Base-by-base conservation (phyloP, 1,140 invertebrate genomes). In the Pogonomyrmex barbatus region DNA sequence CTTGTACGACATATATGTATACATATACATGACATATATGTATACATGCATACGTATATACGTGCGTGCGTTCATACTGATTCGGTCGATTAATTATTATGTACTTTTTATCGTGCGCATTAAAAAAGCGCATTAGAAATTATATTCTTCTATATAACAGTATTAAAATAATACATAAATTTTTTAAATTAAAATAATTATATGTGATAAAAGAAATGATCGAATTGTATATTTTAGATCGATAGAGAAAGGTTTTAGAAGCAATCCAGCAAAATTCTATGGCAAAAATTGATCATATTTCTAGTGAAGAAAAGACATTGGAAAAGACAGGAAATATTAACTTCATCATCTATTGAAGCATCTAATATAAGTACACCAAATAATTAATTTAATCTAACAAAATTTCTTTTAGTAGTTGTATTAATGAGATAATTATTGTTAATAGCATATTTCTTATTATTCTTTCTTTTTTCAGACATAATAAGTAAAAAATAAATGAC, bases 261-360 rank as follows among this genome's bases (percentile, higher is more conserved):
- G 60, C 60, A 33, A 33, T 62, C 10, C 60, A 33, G 30, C 60
- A 63, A 5, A 62, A 62, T 62, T 36, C 30, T 36, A 33, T 33
- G 30, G 36, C 30, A n/a, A n/a, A n/a, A 62, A 36, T 62, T 62
- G 60, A 62, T 62, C n/a, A 58, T n/a, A 58, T 58, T 58, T 36
- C 14, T 62, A 36, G 12, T 62, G 12, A 36, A 36, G 30, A n/a
- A n/a, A n/a, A n/a, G 4, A 36, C 54, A 24, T 36, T 33, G 4
- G 10, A 12, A 62, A 62, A 30, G 2, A 33, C 60, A 62, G 36
- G 36, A 62, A 36, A 36, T 30, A 36, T 62, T 36, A 62, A 62
- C 30, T 12, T 14, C 30, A 62, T 30, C 30, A 62, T 36, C 30
- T 30, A 33, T 12, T 62, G 12, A 62, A 30, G 10, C 10, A 63